Percentiles rank a stretch among this genome's conserved stretches.
phyloP scores from a whole-genome alignment of 2,888 invertebrate species.

The Hypsopygia costalis region DNA sequence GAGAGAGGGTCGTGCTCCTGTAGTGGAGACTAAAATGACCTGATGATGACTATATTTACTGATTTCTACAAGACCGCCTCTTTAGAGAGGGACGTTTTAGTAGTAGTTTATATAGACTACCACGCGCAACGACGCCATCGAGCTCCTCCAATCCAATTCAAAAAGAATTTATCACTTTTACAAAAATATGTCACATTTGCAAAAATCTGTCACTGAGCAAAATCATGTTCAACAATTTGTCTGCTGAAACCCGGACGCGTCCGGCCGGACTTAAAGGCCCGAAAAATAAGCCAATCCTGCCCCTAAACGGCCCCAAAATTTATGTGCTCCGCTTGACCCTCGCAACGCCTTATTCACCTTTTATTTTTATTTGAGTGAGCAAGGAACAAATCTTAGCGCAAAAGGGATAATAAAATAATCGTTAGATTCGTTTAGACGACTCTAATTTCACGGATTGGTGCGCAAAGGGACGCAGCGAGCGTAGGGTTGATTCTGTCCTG shows the following conservation, averaged over 20 bases:
- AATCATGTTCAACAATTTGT: constrained; percentile 23
- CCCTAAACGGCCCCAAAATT: constrained; percentile 67
- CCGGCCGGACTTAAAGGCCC: constrained; percentile 58
- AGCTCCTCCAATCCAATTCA: no score
- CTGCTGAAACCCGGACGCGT: constrained; percentile 26
- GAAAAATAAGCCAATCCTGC: constrained; percentile 70
- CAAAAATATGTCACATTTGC: constrained; percentile 3
- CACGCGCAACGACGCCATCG: no score
- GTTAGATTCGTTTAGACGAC: constrained; percentile 80
- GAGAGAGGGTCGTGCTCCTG: no score
- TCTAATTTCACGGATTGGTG: constrained; percentile 79
- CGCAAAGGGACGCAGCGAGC: constrained; percentile 65
- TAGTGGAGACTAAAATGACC: no score
- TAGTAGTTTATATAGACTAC: no score
- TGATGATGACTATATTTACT: no score
- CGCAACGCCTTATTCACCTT: constrained; percentile 74
- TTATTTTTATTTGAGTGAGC: constrained; percentile 81
- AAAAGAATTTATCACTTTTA: no score
- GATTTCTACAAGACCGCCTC: no score
- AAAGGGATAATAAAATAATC: constrained; percentile 81
- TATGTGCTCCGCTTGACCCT: constrained; percentile 72
- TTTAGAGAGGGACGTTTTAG: no score
- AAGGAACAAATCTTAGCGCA: constrained; percentile 80
- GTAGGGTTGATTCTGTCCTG: constrained; percentile 48
- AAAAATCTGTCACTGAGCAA: constrained; percentile 12